These are phyloP conservation scores for Microctenopoma lineatum DNA, from an alignment of 2,797 vertebrate species.

Conservation along the genomic window DNA sequence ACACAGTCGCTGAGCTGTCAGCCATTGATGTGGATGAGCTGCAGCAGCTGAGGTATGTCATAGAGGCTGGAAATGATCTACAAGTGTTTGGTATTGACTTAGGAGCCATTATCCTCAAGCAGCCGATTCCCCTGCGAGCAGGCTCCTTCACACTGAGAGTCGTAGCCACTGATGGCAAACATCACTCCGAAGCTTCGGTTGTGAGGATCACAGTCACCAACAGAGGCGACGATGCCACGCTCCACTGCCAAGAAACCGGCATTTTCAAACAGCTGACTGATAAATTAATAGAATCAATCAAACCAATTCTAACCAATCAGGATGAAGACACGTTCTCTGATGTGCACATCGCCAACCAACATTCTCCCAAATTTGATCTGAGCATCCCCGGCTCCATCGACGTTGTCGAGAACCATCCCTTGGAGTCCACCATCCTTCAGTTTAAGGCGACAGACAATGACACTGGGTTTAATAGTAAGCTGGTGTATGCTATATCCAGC, in stretches of 20 bases:
- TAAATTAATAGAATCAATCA: slow-evolving; percentile 91
- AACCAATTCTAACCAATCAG: slow-evolving; percentile 79
- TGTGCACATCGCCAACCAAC: slow-evolving; percentile 88
- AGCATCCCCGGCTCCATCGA: slow-evolving; percentile 89
- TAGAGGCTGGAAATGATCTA: slow-evolving; percentile 90
- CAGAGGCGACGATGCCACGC: slow-evolving; percentile 75
- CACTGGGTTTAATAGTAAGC: slow-evolving; percentile 89
- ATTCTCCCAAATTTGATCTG: slow-evolving; percentile 89
- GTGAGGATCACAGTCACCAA: slow-evolving; percentile 88
- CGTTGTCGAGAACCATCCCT: slow-evolving; percentile 84
- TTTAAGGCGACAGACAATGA: slow-evolving; percentile 90
- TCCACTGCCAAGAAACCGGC: slow-evolving; percentile 90
- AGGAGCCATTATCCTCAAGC: slow-evolving; percentile 86
- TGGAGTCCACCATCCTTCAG: slow-evolving; percentile 85
- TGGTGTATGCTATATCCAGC: slow-evolving; percentile 91
- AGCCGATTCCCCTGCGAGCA: slow-evolving; percentile 79
- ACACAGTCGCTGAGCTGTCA: slow-evolving; percentile 84
- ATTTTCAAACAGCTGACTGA: slow-evolving; percentile 88
- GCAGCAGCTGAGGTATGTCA: slow-evolving; percentile 89
- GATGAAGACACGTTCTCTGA: slow-evolving; percentile 89
- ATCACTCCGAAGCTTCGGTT: slow-evolving; percentile 86
- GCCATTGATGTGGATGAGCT: slow-evolving; percentile 95
- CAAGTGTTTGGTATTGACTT: slow-evolving; percentile 90
- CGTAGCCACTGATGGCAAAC: slow-evolving; percentile 90
- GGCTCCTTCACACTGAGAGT: slow-evolving; percentile 86